Evolutionary conservation across 1,140 invertebrate species (phyloP), one percentile per base, ranked within the genome.

Genomic region (Caenorhabditis brenneri): DNA sequence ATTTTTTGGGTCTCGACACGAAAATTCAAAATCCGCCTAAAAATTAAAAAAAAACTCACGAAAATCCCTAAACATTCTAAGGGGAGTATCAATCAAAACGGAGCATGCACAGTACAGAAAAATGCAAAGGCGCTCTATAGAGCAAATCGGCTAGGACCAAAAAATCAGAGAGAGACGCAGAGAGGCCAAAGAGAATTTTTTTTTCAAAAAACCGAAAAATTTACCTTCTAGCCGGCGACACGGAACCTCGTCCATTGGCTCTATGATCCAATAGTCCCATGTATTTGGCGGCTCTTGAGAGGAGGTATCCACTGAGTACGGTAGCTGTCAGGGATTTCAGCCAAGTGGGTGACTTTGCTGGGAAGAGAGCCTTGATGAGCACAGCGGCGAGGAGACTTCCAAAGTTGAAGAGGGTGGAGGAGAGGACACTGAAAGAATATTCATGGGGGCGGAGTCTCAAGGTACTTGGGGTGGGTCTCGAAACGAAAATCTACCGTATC

Each of bases 311-410:
- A 48, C 48, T 55, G 39, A 83, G 48, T 29, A 65, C 42, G 22
- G 65, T 46, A 39, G 82, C 82, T 2, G 65, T 60, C 6, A 65
- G 33, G 2, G 48, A 55, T 48, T 49, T 39, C 24, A 79, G 27
- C 69, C 78, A 83, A 16, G 82, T 79, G 15, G 82, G 78, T 2
- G 53, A 27, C 60, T 93, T 94, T 85, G 93, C 91, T 6, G 94
- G 94, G 36, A 94, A 87, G 42, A 94, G 88, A 24, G 93, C 94
- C 87, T 94, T 92, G 31, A 94, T 91, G 31, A 95, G 92, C 1
- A 94, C 94, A 93, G 94, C 94, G 36, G 93, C 91, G 5, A 95
- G 91, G 7, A 95, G 93, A 0, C 94, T 94, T 27, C 94, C 94
- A 89, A 95, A 93, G 80, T 93, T 94, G 88, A 95, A 93, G 22